Conservation (phyloP, 1,140 invertebrate genomes). For the Brachionus rotundiformis region DNA sequence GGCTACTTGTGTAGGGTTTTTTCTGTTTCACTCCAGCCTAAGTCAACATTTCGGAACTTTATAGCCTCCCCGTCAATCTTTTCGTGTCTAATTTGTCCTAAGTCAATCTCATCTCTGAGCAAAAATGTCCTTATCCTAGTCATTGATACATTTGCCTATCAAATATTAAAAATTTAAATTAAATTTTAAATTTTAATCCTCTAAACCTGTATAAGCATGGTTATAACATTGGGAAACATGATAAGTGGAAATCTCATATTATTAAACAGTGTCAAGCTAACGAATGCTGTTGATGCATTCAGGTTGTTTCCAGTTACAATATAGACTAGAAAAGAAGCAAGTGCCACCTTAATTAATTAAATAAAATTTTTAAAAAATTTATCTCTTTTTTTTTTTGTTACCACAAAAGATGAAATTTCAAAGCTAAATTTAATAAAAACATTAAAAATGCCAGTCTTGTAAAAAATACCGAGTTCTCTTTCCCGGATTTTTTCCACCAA, state of each 20-base stretch:
- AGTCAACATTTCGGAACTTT: neutral
- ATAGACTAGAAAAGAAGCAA: slow-evolving; percentile 63
- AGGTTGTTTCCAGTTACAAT: slow-evolving; percentile 57
- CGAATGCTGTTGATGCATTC: slow-evolving; percentile 72
- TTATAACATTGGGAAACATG: slow-evolving; percentile 68
- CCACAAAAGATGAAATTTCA: slow-evolving; percentile 89
- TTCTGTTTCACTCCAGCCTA: slow-evolving; percentile 48
- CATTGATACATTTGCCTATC: slow-evolving; percentile 50
- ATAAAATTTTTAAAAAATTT: neutral
- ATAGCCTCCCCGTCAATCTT: neutral
- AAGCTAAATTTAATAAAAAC: slow-evolving; percentile 84
- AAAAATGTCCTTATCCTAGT: slow-evolving; percentile 48
- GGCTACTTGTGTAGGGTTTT: slow-evolving; percentile 1
- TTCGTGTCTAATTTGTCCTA: neutral
- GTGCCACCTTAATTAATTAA: slow-evolving; percentile 52
- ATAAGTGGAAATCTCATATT: slow-evolving; percentile 85
- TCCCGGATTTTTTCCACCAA: slow-evolving; percentile 60
- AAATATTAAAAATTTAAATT: neutral
- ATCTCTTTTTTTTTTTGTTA: slow-evolving; percentile 51
- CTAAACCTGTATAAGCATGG: slow-evolving; percentile 53
- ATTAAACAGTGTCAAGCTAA: slow-evolving; percentile 94
- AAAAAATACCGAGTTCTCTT: slow-evolving; percentile 65
- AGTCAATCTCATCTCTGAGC: slow-evolving; percentile 24
- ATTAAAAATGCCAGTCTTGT: slow-evolving; percentile 65
- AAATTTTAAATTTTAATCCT: neutral